phyloP scores from a whole-genome alignment of 2,113 vertebrate species.

The Pelecanoides urinatrix region DNA sequence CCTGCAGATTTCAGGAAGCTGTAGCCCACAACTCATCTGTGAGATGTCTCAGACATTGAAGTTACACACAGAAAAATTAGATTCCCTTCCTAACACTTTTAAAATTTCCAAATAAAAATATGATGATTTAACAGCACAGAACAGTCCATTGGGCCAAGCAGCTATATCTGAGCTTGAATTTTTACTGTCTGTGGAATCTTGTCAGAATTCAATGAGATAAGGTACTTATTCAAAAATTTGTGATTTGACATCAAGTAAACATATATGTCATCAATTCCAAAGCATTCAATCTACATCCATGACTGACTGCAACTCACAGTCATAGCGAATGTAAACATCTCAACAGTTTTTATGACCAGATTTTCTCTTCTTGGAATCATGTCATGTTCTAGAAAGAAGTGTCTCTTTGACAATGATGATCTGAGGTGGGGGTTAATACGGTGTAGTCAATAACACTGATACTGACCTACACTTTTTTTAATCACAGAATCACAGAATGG shows the following conservation, averaged over 20 bases:
- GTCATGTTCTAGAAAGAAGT: neutral
- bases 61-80: neutral
- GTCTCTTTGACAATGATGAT: neutral
- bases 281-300: neutral
- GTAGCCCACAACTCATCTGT: neutral
- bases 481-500: neutral
- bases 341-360: neutral
- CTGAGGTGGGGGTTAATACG: neutral
- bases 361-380: neutral
- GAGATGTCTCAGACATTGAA: neutral
- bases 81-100: neutral
- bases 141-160: neutral
- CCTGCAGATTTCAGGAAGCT: neutral
- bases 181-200: neutral
- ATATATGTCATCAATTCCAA: neutral
- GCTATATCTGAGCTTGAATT: neutral
- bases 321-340: neutral
- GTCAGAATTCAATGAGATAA: neutral
- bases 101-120: neutral
- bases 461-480: neutral
- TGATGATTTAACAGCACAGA: neutral
- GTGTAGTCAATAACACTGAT: neutral
- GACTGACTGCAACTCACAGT: neutral
- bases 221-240: neutral
- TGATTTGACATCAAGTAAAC: neutral